Evolutionary conservation across 2,888 invertebrate genomes (phyloP).

Genomic region (Tuta absoluta): DNA sequence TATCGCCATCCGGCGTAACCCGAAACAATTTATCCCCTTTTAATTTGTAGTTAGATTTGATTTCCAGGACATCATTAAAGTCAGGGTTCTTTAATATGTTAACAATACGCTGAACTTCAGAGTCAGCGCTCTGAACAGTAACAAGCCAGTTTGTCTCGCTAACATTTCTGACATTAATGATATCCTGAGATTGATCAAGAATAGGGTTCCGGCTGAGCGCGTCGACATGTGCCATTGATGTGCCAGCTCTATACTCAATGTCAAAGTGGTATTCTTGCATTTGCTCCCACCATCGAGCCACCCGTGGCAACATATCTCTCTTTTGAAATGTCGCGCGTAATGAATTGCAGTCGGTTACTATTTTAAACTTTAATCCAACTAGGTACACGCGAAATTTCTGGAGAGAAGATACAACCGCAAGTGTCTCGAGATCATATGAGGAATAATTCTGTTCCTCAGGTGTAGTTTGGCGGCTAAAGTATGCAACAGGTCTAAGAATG

Average conservation of each 20-base stretch:
- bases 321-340: conserved; percentile 14
- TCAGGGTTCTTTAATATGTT: too few relatives aligned
- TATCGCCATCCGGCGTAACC: conserved; percentile 16
- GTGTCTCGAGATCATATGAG: background rate
- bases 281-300: conserved; percentile 19
- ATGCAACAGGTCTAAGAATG: background rate
- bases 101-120: too few relatives aligned
- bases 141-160: too few relatives aligned
- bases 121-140: too few relatives aligned
- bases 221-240: background rate
- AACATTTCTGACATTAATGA: too few relatives aligned
- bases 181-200: too few relatives aligned
- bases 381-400: background rate
- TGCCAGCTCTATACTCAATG: conserved; percentile 2
- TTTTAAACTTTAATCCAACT: background rate
- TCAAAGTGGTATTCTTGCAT: conserved; percentile 9
- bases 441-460: background rate
- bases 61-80: too few relatives aligned
- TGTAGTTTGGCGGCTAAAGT: conserved; percentile 3
- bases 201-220: background rate
- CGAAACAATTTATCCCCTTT: too few relatives aligned
- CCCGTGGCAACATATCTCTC: conserved; percentile 15
- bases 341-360: conserved; percentile 5
- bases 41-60: too few relatives aligned
- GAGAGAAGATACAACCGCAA: background rate